Evolutionary conservation across 2,113 vertebrate genomes (phyloP), one percentile per base, ranked within the genome.

Genomic region (Diadophis punctatus): DNA sequence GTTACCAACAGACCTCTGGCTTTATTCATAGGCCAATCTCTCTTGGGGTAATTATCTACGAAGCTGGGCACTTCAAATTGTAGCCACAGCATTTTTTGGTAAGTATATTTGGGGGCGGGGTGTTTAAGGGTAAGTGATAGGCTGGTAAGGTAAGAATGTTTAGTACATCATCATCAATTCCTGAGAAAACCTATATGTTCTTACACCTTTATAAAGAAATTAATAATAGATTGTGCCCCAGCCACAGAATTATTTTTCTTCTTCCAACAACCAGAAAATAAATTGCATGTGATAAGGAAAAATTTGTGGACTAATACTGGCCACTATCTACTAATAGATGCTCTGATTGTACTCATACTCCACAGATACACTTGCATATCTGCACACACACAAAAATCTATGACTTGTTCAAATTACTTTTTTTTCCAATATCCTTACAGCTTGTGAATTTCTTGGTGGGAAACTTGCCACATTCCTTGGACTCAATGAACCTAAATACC

Each of bases 401-500:
- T 22, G 74, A 43, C 34, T 80, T 80, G 18, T 30, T 89, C 86
- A 39, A 46, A 7, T 74, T 90, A 34, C 6, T 84, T 0, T 8
- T 92, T 88, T 8, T 93, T 22, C 63, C 68, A 53, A 87, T 91
- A 84, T 92, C 51, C 27, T 95, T 96, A 52, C n/a, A 98, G 98
- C 95, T 27, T 98, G 97, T 93, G 98, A 98, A 91, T 97, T 97
- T 87, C 94, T 98, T 14, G 97, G 97, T 63, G 97, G 93, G 56
- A 97, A 95, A 90, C 93, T 98, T 23, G 97, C 97, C 60, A 87
- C 49, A 27, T 91, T 96, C 3, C 97, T 98, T 53, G 98, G 98
- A 93, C 96, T 98, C 46, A 97, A 93, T 4, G 87, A 96, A 92
- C 95, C 97, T 68, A 98, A 98, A 95, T 98, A 98, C 93, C 98